phyloP scores from a whole-genome alignment of 2,113 vertebrate species.

The Hemibates koningsi region DNA sequence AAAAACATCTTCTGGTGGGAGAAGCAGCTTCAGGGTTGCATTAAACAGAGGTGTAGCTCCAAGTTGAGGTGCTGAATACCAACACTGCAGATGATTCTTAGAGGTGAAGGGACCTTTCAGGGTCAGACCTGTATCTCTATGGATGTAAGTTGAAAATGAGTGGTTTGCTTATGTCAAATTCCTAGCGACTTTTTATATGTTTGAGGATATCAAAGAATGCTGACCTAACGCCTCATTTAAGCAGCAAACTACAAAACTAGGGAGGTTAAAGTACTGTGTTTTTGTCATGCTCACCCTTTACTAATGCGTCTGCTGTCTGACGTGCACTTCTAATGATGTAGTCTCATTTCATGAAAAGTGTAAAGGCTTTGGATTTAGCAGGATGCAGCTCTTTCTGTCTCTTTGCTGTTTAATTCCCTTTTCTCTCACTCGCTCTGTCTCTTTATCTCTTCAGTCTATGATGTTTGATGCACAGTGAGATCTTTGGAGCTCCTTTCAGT shows the following conservation, averaged over 20 bases:
- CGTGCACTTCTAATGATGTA: background rate
- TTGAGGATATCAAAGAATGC: background rate
- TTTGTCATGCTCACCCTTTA: background rate
- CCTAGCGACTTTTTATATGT: fast-evolving
- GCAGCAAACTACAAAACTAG: background rate
- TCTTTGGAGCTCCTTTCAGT: slow-evolving; percentile 16
- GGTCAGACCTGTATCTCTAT: background rate
- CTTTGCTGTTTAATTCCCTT: background rate
- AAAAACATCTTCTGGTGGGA: background rate
- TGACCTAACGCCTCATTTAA: background rate
- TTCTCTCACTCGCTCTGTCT: background rate
- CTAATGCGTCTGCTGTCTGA: background rate
- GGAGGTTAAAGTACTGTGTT: background rate
- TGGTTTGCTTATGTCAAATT: background rate
- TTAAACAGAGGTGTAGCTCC: background rate
- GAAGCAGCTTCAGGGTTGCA: background rate
- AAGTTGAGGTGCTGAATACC: background rate
- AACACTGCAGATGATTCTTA: background rate
- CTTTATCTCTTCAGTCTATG: background rate
- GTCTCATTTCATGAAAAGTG: background rate
- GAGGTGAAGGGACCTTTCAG: background rate
- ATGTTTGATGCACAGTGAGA: slow-evolving; percentile 18
- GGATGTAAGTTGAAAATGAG: background rate
- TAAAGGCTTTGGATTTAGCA: background rate
- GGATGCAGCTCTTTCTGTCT: background rate